Conservation (phyloP, 2,888 invertebrate genomes). For the Drosophila engyochracea region DNA sequence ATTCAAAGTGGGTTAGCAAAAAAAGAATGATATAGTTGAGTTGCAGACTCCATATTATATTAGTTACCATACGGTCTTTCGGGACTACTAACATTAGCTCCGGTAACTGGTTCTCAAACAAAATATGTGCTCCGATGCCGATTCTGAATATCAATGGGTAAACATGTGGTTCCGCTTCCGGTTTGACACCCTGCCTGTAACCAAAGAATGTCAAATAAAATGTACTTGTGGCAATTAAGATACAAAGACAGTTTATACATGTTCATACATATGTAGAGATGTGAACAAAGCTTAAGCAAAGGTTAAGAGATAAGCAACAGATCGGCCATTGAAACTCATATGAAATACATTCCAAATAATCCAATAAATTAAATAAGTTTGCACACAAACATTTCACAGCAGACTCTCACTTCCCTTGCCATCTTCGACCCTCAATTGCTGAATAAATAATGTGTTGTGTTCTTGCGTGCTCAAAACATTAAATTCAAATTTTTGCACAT, state of each 20-base stretch:
- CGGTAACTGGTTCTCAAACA: neutral
- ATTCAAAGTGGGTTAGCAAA: too few species aligned
- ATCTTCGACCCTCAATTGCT: conserved; percentile 25
- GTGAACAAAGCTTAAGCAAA: conserved; percentile 43
- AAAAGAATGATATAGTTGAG: too few species aligned
- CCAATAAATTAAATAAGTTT: conserved; percentile 49
- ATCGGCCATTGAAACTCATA: conserved; percentile 19
- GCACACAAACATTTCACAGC: neutral
- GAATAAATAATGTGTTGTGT: conserved; percentile 54
- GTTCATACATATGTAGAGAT: neutral
- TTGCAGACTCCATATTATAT: too few species aligned
- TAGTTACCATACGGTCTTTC: neutral
- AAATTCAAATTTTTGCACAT: conserved; percentile 24
- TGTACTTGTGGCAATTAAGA: neutral
- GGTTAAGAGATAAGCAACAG: conserved; percentile 35
- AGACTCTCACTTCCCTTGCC: neutral
- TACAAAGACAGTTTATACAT: neutral
- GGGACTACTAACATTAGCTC: neutral
- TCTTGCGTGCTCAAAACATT: conserved; percentile 10
- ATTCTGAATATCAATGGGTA: neutral
- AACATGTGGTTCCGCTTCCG: neutral
- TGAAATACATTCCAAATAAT: conserved; percentile 60
- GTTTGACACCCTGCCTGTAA: neutral
- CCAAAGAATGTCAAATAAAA: neutral
- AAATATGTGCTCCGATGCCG: neutral